Evolutionary conservation across 2,113 vertebrate species (phyloP).

Genomic region (Chloebia gouldiae): DNA sequence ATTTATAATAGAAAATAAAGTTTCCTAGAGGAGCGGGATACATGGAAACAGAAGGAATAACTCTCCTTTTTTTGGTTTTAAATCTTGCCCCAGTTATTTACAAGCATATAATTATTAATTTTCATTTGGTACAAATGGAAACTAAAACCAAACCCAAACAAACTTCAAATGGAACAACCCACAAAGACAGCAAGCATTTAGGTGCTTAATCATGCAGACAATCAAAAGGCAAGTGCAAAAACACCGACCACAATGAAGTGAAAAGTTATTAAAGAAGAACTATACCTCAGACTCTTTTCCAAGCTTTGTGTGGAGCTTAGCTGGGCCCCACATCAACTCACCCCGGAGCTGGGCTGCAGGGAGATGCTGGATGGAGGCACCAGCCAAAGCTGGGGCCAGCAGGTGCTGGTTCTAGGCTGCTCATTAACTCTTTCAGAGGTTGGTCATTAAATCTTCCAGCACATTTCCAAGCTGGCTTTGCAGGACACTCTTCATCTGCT

Average conservation of each 20-base stretch:
- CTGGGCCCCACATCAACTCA: not conserved
- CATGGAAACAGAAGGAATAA: not conserved
- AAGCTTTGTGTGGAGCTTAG: not conserved
- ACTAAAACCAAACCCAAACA: slow-evolving; percentile 10
- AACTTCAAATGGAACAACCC: not conserved
- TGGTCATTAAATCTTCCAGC: not conserved
- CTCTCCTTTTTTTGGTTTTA: not conserved
- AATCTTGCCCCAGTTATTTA: not conserved
- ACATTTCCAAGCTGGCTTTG: not conserved
- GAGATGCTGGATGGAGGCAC: fast-evolving
- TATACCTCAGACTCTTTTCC: not conserved
- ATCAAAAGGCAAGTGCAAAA: not conserved
- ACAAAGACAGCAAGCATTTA: not conserved
- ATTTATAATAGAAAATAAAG: not conserved
- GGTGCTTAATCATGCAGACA: not conserved
- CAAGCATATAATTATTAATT: not conserved
- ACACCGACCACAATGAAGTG: not conserved
- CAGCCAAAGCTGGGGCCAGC: not conserved
- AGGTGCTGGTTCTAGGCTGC: fast-evolving
- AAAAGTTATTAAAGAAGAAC: not conserved
- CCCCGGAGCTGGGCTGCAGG: not conserved
- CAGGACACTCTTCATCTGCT: not conserved
- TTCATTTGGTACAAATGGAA: not conserved
- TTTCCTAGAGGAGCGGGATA: not conserved
- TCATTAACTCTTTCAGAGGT: not conserved